Evolutionary conservation across 2,113 vertebrate genomes (phyloP), one percentile per base, ranked within the genome.

Genomic region (Herpetotheres cachinnans): DNA sequence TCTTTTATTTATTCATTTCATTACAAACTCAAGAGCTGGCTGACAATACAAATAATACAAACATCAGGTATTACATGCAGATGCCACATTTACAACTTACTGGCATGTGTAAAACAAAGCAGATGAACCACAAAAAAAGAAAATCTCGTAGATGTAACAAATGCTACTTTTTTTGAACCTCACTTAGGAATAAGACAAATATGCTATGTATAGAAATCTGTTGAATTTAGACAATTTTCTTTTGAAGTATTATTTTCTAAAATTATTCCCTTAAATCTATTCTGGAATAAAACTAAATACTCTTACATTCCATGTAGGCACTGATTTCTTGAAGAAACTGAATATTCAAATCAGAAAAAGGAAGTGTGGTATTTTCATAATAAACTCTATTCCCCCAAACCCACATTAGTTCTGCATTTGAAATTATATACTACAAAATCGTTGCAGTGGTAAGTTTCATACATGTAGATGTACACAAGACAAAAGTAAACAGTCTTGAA

Each of bases 71-170:
- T 94, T 82, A 91, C 82, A 94, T 59, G 70, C 38, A 93, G 36
- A 76, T 85, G 84, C 76, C 93, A 86, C 89, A 97, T 89, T 88
- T 96, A 94, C 59, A 94, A 81, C 56, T 84, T 86, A 44, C 26
- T 30, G 0, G 6, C 81, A 83, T 80, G 62, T 71, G 91, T 30
- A 93, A 97, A 85, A 72, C 30, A 71, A 26, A 97, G 62, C 89
- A 74, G 85, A 95, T 92, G 55, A 90, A 52, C 88, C 72, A 88
- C 36, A 86, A 97, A 95, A 94, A 73, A 83, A 67, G 84, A 76
- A 80, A 90, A 69, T 67, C 63, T 78, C 11, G 73, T 38, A 70
- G 9, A 83, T 40, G 61, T 50, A 87, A 92, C 54, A 91, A 96
- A 58, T 81, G 46, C 9, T 96, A 40, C 14, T 67, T 76, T 85